phyloP scores from a whole-genome alignment of 2,797 vertebrate genomes.

The Capromys pilorides region DNA sequence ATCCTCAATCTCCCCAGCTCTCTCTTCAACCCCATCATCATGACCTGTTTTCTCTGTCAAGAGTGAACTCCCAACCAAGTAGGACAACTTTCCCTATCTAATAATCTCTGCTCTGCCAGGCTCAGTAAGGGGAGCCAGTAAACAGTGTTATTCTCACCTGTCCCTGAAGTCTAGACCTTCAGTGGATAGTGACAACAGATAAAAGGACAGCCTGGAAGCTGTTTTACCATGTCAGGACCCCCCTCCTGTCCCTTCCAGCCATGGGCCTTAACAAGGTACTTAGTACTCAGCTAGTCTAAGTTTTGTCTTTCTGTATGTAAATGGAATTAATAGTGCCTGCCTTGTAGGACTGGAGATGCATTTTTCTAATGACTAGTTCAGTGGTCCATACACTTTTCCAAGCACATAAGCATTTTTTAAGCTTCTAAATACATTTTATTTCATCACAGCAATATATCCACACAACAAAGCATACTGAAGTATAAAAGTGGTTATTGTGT shows the following conservation, averaged over 20 bases:
- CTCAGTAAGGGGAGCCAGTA: background rate
- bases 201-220: background rate
- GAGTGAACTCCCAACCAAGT: background rate
- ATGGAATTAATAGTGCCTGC: background rate
- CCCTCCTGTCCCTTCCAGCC: background rate
- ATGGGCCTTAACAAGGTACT: background rate
- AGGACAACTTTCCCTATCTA: background rate
- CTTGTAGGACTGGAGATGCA: background rate
- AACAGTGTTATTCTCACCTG: background rate
- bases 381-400: constrained; percentile 18
- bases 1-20: background rate
- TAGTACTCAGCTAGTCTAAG: background rate
- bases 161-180: background rate
- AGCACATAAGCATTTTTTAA: constrained; percentile 18
- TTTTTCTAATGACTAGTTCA: constrained; percentile 36
- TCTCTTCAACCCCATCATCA: background rate
- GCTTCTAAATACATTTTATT: no score
- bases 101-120: background rate
- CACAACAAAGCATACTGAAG: no score
- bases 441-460: no score
- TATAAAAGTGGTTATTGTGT: no score
- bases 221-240: background rate
- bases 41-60: constrained; percentile 11
- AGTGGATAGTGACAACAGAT: background rate
- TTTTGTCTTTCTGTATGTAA: constrained; percentile 29